Evolutionary conservation across 2,113 vertebrate genomes (phyloP).

Genomic region (Vanacampus margaritifer): DNA sequence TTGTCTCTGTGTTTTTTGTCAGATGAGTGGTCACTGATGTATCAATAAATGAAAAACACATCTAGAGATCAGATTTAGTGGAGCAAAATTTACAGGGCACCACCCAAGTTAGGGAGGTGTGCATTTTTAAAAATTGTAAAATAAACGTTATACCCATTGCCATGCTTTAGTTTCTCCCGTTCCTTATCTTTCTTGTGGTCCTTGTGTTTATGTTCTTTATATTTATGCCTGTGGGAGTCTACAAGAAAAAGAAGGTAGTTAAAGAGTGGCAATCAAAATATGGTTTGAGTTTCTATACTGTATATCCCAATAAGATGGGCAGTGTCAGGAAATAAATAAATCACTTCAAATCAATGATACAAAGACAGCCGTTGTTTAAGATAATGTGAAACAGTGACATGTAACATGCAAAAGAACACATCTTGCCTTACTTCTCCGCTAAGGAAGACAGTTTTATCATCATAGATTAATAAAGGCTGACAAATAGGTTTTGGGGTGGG

Average conservation of each 20-base stretch:
- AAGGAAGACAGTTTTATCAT: not conserved
- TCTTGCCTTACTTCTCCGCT: not conserved
- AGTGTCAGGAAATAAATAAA: not conserved
- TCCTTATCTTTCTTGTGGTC: conserved; percentile 98
- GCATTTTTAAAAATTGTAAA: conserved; percentile 1
- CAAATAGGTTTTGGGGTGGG: not conserved
- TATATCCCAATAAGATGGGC: not conserved
- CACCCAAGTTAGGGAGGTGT: conserved; percentile 7
- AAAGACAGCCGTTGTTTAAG: conserved; percentile 16
- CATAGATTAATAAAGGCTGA: not conserved
- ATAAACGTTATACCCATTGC: conserved; percentile 81
- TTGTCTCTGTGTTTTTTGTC: conserved; percentile 96
- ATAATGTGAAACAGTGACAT: conserved; percentile 27
- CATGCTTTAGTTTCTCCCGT: conserved; percentile 91
- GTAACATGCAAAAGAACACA: conserved; percentile 40
- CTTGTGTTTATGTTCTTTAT: conserved; percentile 97
- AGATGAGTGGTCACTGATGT: conserved; percentile 80
- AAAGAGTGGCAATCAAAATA: not conserved
- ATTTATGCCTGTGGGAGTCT: conserved; percentile 97
- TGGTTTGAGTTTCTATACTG: not conserved
- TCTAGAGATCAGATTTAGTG: not conserved
- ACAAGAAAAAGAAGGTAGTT: conserved; percentile 17
- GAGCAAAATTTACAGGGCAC: not conserved
- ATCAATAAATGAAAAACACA: not conserved
- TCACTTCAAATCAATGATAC: not conserved